Evolutionary conservation across 2,113 vertebrate genomes (phyloP).

Genomic region (Bombycilla garrulus): DNA sequence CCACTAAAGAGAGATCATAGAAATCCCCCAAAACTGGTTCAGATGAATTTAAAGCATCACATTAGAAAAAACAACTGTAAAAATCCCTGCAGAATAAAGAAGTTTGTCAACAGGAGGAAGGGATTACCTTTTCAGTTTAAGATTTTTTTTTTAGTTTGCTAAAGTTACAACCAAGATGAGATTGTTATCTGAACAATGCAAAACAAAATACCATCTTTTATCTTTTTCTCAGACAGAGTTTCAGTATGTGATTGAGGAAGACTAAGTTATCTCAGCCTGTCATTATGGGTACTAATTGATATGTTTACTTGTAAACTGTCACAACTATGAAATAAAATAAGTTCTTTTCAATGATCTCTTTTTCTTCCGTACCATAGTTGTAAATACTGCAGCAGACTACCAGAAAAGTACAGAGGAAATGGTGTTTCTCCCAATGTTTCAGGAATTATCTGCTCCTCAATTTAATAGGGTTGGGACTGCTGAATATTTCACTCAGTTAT

Average conservation of each 20-base stretch:
- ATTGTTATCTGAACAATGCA: background rate
- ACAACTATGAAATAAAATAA: background rate
- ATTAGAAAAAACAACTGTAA: background rate
- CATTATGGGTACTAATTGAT: background rate
- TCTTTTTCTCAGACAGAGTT: background rate
- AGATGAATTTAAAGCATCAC: background rate
- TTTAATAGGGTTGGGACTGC: background rate
- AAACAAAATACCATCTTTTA: background rate
- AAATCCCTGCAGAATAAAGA: background rate
- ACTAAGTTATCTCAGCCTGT: background rate
- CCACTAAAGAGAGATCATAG: background rate
- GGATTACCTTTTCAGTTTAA: background rate
- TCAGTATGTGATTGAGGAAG: background rate
- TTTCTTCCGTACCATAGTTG: background rate
- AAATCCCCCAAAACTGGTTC: background rate
- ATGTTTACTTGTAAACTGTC: background rate
- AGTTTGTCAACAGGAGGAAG: background rate
- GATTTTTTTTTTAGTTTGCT: background rate
- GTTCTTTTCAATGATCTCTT: background rate
- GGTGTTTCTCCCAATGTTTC: background rate
- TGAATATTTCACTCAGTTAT: background rate
- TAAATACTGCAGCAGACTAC: background rate
- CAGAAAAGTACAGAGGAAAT: background rate
- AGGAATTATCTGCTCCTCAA: background rate
- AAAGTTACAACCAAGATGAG: background rate